Conservation (phyloP, 2,797 vertebrate species). For the Tadarida brasiliensis region DNA sequence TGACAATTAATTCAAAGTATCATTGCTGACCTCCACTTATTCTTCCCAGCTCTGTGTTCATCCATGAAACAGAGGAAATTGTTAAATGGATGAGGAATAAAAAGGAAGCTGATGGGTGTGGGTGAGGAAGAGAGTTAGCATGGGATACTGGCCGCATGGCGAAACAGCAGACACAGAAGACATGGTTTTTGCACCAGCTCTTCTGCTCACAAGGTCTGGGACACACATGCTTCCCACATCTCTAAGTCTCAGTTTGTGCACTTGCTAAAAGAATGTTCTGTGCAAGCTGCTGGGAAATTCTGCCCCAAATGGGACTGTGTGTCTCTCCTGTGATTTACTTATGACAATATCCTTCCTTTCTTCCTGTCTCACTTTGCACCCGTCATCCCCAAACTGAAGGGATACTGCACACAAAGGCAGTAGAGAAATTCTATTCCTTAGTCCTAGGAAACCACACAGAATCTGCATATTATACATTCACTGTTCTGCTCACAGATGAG, state of each 20-base stretch:
- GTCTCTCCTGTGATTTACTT: neutral
- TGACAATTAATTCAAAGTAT: neutral
- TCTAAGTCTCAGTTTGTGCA: accelerated
- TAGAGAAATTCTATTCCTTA: neutral
- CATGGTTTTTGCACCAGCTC: accelerated
- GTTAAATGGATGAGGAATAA: accelerated
- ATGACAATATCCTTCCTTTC: accelerated
- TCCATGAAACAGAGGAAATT: neutral
- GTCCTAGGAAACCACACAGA: accelerated
- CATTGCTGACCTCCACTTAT: accelerated
- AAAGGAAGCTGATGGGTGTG: neutral
- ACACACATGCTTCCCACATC: neutral
- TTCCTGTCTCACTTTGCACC: neutral
- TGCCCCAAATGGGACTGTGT: neutral
- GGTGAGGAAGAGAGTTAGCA: accelerated
- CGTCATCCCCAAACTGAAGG: too few species aligned
- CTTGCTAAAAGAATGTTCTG: accelerated
- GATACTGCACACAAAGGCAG: accelerated
- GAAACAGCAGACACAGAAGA: too few species aligned
- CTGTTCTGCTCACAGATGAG: accelerated
- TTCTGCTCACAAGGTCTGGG: neutral
- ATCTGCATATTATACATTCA: accelerated
- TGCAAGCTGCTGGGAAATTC: neutral
- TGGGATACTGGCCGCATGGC: accelerated
- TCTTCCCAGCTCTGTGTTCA: neutral